A percentile compares a stretch with the other conserved stretches of the same genome.
phyloP scores from a whole-genome alignment of 1,140 invertebrate species.

The Acromyrmex echinatior region DNA sequence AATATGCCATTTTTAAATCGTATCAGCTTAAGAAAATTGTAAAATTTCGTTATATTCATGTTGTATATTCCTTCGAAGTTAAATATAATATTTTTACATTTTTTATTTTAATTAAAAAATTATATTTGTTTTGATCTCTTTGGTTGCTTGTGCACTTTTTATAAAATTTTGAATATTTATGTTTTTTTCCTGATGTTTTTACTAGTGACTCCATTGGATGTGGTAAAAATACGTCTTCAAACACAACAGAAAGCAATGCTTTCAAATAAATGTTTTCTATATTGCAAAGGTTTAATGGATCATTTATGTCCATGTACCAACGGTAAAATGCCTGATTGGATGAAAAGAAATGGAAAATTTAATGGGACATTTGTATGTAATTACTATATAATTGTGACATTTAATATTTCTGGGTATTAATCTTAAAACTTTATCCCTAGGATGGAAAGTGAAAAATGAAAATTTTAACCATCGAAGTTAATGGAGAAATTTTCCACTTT shows the following conservation, averaged over 20 bases:
- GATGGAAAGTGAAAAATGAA: too few species aligned
- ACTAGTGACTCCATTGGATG: slow-evolving; percentile 98
- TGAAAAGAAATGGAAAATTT: slow-evolving; percentile 92
- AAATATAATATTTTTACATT: not conserved
- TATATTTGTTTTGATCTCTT: slow-evolving; percentile 4
- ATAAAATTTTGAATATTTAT: slow-evolving; percentile 35
- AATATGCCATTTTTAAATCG: not conserved
- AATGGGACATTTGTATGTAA: slow-evolving; percentile 94
- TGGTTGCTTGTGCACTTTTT: not conserved
- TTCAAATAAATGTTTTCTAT: slow-evolving; percentile 97
- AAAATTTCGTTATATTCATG: not conserved
- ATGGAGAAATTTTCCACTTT: too few species aligned
- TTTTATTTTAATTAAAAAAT: not conserved
- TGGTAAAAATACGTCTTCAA: slow-evolving; percentile 99
- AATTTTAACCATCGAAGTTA: too few species aligned
- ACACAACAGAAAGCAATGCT: slow-evolving; percentile 94
- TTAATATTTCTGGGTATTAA: slow-evolving; percentile 3
- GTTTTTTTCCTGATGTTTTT: slow-evolving; percentile 80
- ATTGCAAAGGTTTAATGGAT: slow-evolving; percentile 99
- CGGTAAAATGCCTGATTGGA: slow-evolving; percentile 89
- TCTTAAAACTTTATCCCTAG: too few species aligned
- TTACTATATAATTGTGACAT: slow-evolving; percentile 33
- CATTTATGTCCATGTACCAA: slow-evolving; percentile 96
- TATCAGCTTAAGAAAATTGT: not conserved
- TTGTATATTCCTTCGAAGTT: not conserved